Percentiles rank a stretch among this genome's conserved stretches.
phyloP scores from a whole-genome alignment of 2,888 invertebrate genomes.

The Saturnia japonica region DNA sequence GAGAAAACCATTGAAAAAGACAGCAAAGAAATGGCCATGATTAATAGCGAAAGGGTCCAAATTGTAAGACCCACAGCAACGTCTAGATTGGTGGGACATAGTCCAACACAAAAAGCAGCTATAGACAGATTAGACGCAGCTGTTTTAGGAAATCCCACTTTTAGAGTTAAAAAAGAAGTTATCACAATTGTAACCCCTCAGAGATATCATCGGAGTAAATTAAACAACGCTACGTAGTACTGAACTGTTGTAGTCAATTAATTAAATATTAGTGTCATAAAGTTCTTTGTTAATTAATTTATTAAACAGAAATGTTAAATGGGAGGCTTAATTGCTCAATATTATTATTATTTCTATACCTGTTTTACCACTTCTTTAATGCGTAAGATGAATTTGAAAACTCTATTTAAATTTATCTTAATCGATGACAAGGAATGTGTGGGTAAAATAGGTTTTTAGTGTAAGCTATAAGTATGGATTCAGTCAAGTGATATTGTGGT shows the following conservation, averaged over 20 bases:
- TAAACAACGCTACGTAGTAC: slow-evolving; percentile 57
- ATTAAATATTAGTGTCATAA: slow-evolving; percentile 67
- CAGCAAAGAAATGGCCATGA: slow-evolving; percentile 57
- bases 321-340: slow-evolving; percentile 70
- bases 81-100: slow-evolving; percentile 58
- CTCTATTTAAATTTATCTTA: slow-evolving; percentile 8
- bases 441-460: slow-evolving; percentile 16
- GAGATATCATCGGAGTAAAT: slow-evolving; percentile 37
- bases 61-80: slow-evolving; percentile 64
- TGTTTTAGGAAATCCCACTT: slow-evolving; percentile 51
- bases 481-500: slow-evolving; percentile 82
- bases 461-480: slow-evolving; percentile 38
- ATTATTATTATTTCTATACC: slow-evolving; percentile 48
- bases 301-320: slow-evolving; percentile 36
- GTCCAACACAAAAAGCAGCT: slow-evolving; percentile 55
- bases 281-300: slow-evolving; percentile 60
- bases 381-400: slow-evolving; percentile 18
- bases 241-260: slow-evolving; percentile 65
- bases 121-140: slow-evolving; percentile 70
- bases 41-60: slow-evolving; percentile 70
- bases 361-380: slow-evolving; percentile 22
- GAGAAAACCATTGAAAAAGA: slow-evolving; percentile 47
- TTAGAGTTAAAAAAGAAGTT: slow-evolving; percentile 56
- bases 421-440: not conserved
- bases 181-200: slow-evolving; percentile 50